phyloP scores from a whole-genome alignment of 2,113 vertebrate genomes.

The Platysternon megacephalum region DNA sequence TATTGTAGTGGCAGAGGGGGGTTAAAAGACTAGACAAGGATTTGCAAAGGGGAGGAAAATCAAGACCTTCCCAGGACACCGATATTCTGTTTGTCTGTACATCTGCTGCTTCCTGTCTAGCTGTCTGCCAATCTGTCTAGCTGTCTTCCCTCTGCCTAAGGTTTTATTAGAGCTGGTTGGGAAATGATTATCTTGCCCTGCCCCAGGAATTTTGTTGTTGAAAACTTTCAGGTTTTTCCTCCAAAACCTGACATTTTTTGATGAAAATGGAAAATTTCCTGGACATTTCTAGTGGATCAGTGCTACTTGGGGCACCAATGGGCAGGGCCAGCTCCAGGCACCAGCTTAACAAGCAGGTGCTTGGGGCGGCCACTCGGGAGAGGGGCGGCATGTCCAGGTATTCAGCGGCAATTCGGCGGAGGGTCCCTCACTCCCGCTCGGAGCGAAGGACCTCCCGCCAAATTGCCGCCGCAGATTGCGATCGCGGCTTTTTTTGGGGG shows the following conservation, averaged over 20 bases:
- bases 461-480: too few species aligned
- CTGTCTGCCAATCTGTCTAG: neutral
- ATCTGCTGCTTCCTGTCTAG: fast-evolving
- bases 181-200: neutral
- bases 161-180: neutral
- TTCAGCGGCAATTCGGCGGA: too few species aligned
- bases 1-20: neutral
- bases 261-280: too few species aligned
- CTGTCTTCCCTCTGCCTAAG: neutral
- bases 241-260: neutral
- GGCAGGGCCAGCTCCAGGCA: too few species aligned
- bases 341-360: too few species aligned
- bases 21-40: neutral
- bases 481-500: too few species aligned
- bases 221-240: neutral
- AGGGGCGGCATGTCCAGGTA: too few species aligned
- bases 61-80: neutral
- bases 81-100: neutral
- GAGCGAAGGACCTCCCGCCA: too few species aligned
- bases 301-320: too few species aligned
- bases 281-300: too few species aligned
- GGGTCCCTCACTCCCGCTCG: too few species aligned
- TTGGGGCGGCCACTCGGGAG: too few species aligned
- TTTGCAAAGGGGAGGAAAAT: neutral
- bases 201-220: neutral